phyloP scores from a whole-genome alignment of 2,797 vertebrate species.

The Aselliscus stoliczkanus region DNA sequence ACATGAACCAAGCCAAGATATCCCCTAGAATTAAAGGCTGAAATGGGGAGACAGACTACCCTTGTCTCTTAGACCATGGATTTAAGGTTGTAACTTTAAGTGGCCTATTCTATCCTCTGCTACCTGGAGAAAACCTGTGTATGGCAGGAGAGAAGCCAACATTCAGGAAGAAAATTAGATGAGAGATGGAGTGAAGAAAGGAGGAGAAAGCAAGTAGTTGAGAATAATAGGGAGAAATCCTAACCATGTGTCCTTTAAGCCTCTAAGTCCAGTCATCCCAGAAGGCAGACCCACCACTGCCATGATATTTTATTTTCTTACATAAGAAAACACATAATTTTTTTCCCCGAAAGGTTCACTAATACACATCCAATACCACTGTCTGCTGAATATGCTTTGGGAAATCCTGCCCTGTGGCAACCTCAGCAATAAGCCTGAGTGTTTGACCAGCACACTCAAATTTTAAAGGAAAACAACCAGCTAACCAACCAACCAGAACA shows the following conservation, averaged over 20 bases:
- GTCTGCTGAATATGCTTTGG: background rate
- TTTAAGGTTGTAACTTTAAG: background rate
- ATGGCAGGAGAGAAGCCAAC: background rate
- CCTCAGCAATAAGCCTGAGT: background rate
- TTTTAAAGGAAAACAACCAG: background rate
- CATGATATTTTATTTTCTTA: background rate
- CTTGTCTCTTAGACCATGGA: background rate
- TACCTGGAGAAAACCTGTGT: background rate
- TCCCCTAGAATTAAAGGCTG: background rate
- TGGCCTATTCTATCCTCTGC: background rate
- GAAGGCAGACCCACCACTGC: background rate
- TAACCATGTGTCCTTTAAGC: background rate
- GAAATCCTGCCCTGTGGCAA: background rate
- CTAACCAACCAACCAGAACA: background rate
- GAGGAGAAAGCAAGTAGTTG: background rate
- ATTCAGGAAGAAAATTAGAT: background rate
- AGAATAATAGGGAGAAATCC: background rate
- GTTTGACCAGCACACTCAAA: background rate
- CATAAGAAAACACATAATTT: background rate
- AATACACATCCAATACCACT: background rate
- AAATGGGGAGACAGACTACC: background rate
- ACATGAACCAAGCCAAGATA: background rate
- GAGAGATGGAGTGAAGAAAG: background rate
- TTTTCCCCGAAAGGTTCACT: background rate
- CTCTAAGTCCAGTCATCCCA: background rate